Percentiles rank a stretch among this genome's conserved stretches.
These are phyloP conservation scores for Ectemnius continuus DNA, from an alignment of 2,888 invertebrate genomes.

Conservation along the genomic window DNA sequence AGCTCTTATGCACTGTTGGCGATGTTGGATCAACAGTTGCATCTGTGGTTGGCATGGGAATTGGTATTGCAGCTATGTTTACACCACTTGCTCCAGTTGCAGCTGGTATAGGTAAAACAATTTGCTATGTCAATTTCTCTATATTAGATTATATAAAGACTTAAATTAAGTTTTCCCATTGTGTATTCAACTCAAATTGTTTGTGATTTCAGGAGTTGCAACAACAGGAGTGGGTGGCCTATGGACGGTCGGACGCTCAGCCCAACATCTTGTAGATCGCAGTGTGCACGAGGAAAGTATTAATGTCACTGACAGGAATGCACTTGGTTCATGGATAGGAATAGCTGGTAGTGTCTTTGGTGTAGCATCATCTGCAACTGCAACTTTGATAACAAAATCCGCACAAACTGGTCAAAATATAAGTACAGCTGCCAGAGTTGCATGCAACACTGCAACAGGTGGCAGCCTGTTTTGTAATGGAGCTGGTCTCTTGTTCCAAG, in stretches of 20 bases:
- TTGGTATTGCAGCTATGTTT: conserved; percentile 54
- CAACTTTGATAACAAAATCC: conserved; percentile 53
- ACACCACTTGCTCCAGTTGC: conserved; percentile 61
- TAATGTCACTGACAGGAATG: conserved; percentile 46
- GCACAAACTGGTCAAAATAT: conserved; percentile 53
- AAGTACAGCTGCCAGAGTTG: conserved; percentile 41
- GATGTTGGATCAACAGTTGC: conserved; percentile 52
- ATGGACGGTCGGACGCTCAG: conserved; percentile 60
- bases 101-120: conserved; percentile 53
- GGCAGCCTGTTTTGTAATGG: conserved; percentile 58
- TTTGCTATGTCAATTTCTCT: neutral
- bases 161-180: neutral
- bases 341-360: conserved; percentile 56
- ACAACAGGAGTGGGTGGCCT: conserved; percentile 27
- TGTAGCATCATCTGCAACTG: conserved; percentile 59
- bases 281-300: conserved; percentile 64
- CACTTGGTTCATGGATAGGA: conserved; percentile 62
- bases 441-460: conserved; percentile 58
- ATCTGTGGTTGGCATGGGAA: conserved; percentile 38
- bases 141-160: neutral
- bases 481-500: conserved; percentile 49
- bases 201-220: conserved; percentile 19
- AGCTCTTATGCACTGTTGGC: conserved; percentile 25
- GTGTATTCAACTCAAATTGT: neutral
- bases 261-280: conserved; percentile 61